Evolutionary conservation across 2,797 vertebrate species (phyloP).

Genomic region (Sebastes iracundus): DNA sequence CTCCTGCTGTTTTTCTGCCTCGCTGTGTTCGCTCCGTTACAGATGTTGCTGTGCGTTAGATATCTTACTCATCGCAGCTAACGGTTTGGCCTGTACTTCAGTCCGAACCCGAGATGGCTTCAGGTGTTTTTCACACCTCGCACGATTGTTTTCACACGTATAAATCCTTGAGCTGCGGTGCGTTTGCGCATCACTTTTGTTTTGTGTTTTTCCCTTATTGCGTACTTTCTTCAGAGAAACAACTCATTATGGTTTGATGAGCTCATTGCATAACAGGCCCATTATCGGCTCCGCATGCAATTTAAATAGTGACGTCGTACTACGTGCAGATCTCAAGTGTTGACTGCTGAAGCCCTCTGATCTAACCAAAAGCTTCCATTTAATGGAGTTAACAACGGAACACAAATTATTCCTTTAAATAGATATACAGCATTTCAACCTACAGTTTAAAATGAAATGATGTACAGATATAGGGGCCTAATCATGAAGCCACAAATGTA

Average conservation of each 20-base stretch:
- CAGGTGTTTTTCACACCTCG: slow-evolving; percentile 29
- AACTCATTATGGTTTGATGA: not conserved
- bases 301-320: not conserved
- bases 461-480: no score
- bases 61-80: slow-evolving; percentile 48
- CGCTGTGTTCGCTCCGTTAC: slow-evolving; percentile 11
- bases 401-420: not conserved
- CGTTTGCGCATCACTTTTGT: not conserved
- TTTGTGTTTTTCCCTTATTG: not conserved
- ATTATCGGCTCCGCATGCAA: not conserved
- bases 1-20: slow-evolving; percentile 26
- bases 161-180: not conserved
- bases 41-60: slow-evolving; percentile 23
- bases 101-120: slow-evolving; percentile 20
- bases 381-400: not conserved
- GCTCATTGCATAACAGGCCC: not conserved
- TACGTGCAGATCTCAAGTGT: not conserved
- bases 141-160: not conserved
- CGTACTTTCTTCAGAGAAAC: not conserved
- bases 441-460: no score
- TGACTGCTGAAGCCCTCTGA: not conserved
- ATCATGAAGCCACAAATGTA: no score
- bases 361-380: not conserved
- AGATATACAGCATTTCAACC: not conserved
- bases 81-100: not conserved